phyloP scores from a whole-genome alignment of 2,888 invertebrate genomes.

The Muscina levida region DNA sequence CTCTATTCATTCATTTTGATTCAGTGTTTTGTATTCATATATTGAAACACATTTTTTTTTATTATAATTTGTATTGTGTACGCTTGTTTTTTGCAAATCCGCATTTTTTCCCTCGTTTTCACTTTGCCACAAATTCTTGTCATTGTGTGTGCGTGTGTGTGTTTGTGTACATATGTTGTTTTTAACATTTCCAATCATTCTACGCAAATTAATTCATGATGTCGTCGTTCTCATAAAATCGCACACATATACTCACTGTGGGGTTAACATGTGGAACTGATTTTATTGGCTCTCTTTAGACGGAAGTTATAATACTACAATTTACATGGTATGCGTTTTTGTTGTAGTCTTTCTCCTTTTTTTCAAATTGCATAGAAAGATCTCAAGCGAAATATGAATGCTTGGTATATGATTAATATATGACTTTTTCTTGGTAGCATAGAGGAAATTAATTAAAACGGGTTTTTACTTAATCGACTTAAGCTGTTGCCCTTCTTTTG shows the following conservation, averaged over 20 bases:
- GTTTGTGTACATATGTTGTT: constrained; percentile 2
- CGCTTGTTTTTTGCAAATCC: not conserved
- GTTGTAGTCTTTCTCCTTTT: not conserved
- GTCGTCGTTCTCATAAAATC: too few relatives aligned
- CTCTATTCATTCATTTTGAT: not conserved
- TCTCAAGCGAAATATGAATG: too few relatives aligned
- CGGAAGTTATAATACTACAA: constrained; percentile 27
- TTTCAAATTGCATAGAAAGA: not conserved
- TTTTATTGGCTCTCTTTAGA: constrained; percentile 20
- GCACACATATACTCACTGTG: too few relatives aligned
- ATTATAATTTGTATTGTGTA: constrained; percentile 13
- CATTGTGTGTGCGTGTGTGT: constrained; percentile 6
- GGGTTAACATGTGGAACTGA: not conserved
- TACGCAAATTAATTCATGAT: constrained; percentile 35
- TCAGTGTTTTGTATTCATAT: not conserved
- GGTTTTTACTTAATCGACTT: too few relatives aligned
- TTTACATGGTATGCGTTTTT: too few relatives aligned
- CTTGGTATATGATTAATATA: too few relatives aligned
- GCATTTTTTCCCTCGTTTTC: constrained; percentile 3
- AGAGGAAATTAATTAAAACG: too few relatives aligned
- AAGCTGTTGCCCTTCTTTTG: too few relatives aligned
- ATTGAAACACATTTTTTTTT: constrained; percentile 16
- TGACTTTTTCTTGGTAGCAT: too few relatives aligned
- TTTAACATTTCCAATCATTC: constrained; percentile 20
- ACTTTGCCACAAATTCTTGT: constrained; percentile 4